Percentiles rank a stretch among this genome's conserved stretches.
Evolutionary conservation across 1,140 invertebrate genomes (phyloP).

Genomic region (Andricus grossulariae): DNA sequence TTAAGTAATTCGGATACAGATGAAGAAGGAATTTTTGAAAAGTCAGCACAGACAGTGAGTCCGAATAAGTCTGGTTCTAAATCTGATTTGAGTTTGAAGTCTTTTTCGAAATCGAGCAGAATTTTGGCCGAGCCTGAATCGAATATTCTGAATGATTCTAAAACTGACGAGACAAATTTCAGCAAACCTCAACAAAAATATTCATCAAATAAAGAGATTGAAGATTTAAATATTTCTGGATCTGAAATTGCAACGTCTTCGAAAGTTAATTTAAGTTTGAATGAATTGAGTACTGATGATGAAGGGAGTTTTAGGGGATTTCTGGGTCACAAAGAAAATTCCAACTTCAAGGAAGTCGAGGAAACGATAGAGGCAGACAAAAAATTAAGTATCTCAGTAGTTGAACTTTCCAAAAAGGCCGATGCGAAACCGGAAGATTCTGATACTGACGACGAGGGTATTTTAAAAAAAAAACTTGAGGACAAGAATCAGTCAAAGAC

Average conservation of each 20-base stretch:
- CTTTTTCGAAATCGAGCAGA: too few relatives aligned
- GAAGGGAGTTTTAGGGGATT: background rate
- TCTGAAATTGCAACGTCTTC: too few relatives aligned
- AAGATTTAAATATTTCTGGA: too few relatives aligned
- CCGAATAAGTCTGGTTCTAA: too few relatives aligned
- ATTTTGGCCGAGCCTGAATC: too few relatives aligned
- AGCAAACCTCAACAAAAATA: too few relatives aligned
- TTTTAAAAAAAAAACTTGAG: background rate
- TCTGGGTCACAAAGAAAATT: background rate
- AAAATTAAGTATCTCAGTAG: too few relatives aligned
- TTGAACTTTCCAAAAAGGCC: too few relatives aligned
- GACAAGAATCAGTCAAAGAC: background rate
- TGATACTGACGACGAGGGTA: background rate
- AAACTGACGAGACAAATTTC: background rate
- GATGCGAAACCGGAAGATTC: background rate
- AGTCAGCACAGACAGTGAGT: too few relatives aligned
- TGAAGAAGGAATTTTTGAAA: background rate
- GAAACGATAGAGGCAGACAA: background rate
- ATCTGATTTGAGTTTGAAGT: too few relatives aligned
- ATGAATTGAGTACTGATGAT: background rate
- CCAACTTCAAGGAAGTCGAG: background rate
- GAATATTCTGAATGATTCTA: background rate
- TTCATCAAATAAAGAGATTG: too few relatives aligned
- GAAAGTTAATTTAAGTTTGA: too few relatives aligned
- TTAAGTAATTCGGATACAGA: background rate